Evolutionary conservation across 1,140 invertebrate genomes (phyloP), one percentile per base, ranked within the genome.

Genomic region (Lucilia sericata): DNA sequence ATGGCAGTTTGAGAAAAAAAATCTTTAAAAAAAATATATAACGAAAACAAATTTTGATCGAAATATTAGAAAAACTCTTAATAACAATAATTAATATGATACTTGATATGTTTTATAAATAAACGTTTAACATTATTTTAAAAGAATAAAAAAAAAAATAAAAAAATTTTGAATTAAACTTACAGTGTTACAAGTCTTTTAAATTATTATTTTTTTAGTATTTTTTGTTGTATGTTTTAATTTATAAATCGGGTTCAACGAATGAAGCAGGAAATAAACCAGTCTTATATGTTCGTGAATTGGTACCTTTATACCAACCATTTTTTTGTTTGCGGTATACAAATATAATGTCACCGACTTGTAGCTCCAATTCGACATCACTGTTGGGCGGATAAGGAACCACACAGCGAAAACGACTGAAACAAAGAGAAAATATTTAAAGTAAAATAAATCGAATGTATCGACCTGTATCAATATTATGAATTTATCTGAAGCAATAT

Each of bases 361-460:
- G 95, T 1, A 99, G 92, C 88, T 98, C 96, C 85, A 98, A 87
- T 91, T 98, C 97, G 88, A 97, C 96, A 86, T 98, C 97, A 85
- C 96, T 97, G 89, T 98, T 98, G 0, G 97, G 96, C n/a, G 98
- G 97, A 93, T 98, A 99, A 9, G 97, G 96, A 30, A 96, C 96
- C 85, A 98, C 96, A 91, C 97, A 98, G 47, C 96, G 94, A 88
- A 96, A 98, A 91, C 95, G 88, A 82, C 89, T 91, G 25, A 30
- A 30, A 30, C 25, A 30, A 30, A 30, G 1, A 30, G 25, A 30
- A 30, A 30, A 30, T 30, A 30, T 2, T 30, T 30, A 3, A 30
- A 30, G 25, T 30, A 30, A 30, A 30, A 30, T 30, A 30, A 30
- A 30, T 30, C 25, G 3, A 30, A 30, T 30, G 25, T 30, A 30